A percentile compares a stretch with the other conserved stretches of the same genome.
Evolutionary conservation across 2,797 vertebrate genomes (phyloP).

Genomic region (Falco naumanni): DNA sequence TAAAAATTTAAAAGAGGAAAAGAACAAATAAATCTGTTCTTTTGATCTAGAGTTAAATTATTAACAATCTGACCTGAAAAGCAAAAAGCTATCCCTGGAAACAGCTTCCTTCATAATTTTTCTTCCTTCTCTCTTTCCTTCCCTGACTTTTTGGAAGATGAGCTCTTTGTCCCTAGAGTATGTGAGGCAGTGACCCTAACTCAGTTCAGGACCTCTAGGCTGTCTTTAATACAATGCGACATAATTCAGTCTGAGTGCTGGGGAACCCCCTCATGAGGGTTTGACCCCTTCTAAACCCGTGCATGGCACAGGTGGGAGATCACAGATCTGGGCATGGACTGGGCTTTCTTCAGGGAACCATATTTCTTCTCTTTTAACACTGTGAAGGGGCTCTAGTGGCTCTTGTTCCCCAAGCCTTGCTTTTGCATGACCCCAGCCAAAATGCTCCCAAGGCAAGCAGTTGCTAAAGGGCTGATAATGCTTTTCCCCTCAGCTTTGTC

Average conservation of each 20-base stretch:
- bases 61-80: not conserved
- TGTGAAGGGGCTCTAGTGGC: not conserved
- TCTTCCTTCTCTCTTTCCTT: not conserved
- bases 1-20: not conserved
- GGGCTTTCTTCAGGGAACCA: not conserved
- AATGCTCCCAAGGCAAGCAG: not conserved
- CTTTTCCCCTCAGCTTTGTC: not conserved
- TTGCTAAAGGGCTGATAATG: not conserved
- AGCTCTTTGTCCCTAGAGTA: not conserved
- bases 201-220: not conserved
- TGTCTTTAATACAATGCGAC: not conserved
- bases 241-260: not conserved
- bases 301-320: fast-evolving
- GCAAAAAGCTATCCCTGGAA: not conserved
- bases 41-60: not conserved
- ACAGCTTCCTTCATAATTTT: not conserved
- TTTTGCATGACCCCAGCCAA: not conserved
- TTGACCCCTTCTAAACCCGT: not conserved
- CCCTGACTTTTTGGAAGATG: not conserved
- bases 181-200: not conserved
- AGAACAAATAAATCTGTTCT: not conserved
- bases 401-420: not conserved
- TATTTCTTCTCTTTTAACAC: not conserved
- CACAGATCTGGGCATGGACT: not conserved
- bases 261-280: not conserved